These are phyloP conservation scores for Pteropus alecto DNA, from an alignment of 2,113 vertebrate species.

Conservation along the genomic window DNA sequence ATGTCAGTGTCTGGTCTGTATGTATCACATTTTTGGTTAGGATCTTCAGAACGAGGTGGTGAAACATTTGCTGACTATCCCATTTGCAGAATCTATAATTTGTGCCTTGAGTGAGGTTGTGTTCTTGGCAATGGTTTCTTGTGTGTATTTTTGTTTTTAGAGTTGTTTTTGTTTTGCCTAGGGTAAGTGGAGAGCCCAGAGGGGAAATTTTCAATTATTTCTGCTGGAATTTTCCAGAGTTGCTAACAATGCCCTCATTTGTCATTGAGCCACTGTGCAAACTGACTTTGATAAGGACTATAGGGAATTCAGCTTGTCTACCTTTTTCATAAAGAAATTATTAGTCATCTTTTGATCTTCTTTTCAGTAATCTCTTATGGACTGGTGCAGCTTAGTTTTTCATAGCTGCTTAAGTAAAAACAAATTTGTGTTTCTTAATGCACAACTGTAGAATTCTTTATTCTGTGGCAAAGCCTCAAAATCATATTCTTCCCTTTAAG, in stretches of 20 bases:
- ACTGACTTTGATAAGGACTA: background rate
- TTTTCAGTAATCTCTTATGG: background rate
- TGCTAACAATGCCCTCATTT: conserved; percentile 10
- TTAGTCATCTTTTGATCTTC: background rate
- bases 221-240: conserved; percentile 27
- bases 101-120: background rate
- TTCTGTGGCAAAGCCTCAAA: conserved; percentile 1
- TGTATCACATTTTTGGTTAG: background rate
- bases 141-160: background rate
- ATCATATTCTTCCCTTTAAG: background rate
- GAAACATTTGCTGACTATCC: background rate
- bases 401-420: conserved; percentile 25
- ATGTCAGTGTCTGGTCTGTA: background rate
- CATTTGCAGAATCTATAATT: conserved; percentile 25
- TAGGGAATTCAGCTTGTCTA: conserved; percentile 27
- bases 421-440: background rate
- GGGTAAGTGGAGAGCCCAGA: background rate
- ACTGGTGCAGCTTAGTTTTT: background rate
- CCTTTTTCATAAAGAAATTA: conserved; percentile 12
- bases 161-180: conserved; percentile 23
- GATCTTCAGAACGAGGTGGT: background rate
- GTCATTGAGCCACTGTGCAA: background rate
- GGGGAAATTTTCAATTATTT: conserved; percentile 33
- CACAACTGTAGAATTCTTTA: background rate
- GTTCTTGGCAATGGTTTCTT: background rate